phyloP scores from a whole-genome alignment of 2,113 vertebrate genomes.

The Morone saxatilis region DNA sequence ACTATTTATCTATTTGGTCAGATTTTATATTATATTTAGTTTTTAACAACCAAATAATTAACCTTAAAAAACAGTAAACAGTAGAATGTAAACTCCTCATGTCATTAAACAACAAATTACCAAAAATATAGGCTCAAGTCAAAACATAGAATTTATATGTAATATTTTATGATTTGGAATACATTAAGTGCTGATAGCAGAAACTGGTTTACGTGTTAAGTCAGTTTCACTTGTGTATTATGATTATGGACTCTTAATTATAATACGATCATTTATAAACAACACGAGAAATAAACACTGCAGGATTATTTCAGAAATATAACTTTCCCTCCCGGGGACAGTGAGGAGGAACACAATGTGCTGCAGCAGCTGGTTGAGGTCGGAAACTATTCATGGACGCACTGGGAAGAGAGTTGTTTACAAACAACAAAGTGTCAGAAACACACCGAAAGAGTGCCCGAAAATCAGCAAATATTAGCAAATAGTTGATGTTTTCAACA shows the following conservation, averaged over 20 bases:
- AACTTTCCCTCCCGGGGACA: background rate
- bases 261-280: background rate
- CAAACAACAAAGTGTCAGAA: conserved; percentile 59
- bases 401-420: conserved; percentile 72
- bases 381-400: conserved; percentile 68
- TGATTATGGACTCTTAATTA: background rate
- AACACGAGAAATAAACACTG: no score
- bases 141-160: no score
- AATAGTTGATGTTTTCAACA: background rate
- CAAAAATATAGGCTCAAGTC: background rate
- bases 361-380: conserved; percentile 33
- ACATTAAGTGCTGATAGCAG: background rate
- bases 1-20: background rate
- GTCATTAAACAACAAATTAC: background rate
- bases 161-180: no score
- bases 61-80: no score
- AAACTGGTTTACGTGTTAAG: background rate
- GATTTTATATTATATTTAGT: background rate
- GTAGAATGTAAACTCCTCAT: background rate
- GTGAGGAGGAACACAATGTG: conserved; percentile 46
- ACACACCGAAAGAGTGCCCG: background rate
- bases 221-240: background rate
- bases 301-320: background rate
- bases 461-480: background rate
- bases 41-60: background rate